Evolutionary conservation across 2,113 vertebrate species (phyloP).

Genomic region (Camelus bactrianus): DNA sequence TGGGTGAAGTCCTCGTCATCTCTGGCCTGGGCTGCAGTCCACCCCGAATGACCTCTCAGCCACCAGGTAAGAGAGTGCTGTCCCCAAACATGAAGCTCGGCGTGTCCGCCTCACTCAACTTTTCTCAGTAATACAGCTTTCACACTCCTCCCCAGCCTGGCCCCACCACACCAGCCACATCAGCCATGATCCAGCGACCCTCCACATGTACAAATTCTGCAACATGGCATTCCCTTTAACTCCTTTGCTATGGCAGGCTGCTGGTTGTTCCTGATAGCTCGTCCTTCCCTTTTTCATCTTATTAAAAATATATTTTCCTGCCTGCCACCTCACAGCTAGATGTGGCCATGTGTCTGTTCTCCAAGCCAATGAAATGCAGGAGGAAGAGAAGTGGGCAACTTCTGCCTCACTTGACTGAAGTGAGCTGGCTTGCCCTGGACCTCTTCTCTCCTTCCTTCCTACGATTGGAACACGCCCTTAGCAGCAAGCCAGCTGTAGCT

Average conservation of each 20-base stretch:
- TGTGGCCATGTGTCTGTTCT: not conserved
- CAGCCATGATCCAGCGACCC: not conserved
- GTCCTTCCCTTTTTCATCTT: not conserved
- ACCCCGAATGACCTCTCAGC: not conserved
- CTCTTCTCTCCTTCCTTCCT: not conserved
- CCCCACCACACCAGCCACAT: not conserved
- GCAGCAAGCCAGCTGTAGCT: not conserved
- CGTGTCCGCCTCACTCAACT: not conserved
- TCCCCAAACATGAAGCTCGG: not conserved
- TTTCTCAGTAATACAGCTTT: not conserved
- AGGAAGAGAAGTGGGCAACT: not conserved
- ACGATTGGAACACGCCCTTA: not conserved
- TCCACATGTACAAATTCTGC: accelerated
- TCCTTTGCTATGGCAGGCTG: not conserved
- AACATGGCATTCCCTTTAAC: not conserved
- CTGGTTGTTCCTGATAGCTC: not conserved
- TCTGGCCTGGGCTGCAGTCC: not conserved
- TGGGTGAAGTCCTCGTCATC: not conserved
- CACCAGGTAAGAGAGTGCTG: not conserved
- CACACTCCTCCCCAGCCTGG: not conserved
- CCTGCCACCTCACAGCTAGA: not conserved
- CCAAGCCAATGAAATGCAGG: not conserved
- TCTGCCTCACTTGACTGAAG: not conserved
- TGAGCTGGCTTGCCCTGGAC: not conserved
- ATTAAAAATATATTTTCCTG: not conserved